Percentiles rank a stretch among this genome's conserved stretches.
Evolutionary conservation across 2,797 vertebrate species (phyloP).

Genomic region (Hyperoplus immaculatus): DNA sequence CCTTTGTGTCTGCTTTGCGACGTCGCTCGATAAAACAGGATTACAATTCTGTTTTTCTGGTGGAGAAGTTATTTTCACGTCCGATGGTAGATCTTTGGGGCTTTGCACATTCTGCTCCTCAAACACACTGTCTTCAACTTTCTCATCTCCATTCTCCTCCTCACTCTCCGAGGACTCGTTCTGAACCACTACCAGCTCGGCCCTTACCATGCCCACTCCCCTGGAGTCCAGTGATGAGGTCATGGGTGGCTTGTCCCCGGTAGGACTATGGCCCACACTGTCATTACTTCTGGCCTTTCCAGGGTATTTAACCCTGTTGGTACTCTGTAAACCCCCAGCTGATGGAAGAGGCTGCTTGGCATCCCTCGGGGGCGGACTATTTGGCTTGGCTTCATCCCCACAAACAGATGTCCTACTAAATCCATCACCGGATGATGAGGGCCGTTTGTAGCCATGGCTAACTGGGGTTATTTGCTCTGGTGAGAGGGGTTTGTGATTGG

Average conservation of each 20-base stretch:
- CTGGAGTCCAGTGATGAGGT: constrained; percentile 63
- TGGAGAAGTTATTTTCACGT: constrained; percentile 39
- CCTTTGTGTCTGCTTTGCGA: constrained; percentile 34
- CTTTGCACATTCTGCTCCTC: constrained; percentile 69
- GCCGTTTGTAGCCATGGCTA: constrained; percentile 63
- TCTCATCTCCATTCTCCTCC: constrained; percentile 81
- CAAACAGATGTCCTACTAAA: constrained; percentile 66
- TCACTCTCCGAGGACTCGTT: constrained; percentile 90
- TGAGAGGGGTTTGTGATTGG: constrained; percentile 66
- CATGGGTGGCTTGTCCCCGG: constrained; percentile 55
- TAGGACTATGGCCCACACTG: constrained; percentile 37
- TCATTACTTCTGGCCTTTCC: constrained; percentile 67
- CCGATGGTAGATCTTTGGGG: constrained; percentile 32
- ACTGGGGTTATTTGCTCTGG: constrained; percentile 62
- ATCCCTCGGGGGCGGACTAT: constrained; percentile 72
- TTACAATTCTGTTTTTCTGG: constrained; percentile 48
- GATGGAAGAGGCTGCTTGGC: constrained; percentile 64
- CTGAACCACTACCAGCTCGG: constrained; percentile 88
- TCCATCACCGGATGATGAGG: constrained; percentile 70
- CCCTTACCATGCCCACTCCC: constrained; percentile 78
- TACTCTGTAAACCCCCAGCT: constrained; percentile 59
- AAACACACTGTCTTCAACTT: constrained; percentile 78
- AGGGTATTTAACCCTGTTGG: constrained; percentile 56
- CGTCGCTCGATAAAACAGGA: constrained; percentile 20
- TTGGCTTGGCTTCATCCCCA: constrained; percentile 64